Evolutionary conservation across 1,140 invertebrate species (phyloP).

Genomic region (Bactericera cockerelli): DNA sequence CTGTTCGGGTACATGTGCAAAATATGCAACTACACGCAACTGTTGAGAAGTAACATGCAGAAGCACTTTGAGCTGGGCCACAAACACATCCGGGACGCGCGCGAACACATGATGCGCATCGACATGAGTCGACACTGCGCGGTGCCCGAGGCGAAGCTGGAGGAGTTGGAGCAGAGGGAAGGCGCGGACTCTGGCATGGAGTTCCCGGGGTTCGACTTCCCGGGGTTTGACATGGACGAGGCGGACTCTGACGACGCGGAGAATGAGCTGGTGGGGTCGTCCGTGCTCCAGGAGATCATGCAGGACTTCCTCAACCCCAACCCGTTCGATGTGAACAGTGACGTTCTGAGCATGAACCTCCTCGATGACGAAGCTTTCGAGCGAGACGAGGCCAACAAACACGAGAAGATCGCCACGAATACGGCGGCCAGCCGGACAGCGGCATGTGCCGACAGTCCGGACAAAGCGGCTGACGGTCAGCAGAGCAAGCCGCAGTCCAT

Average conservation of each 20-base stretch:
- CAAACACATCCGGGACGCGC: background rate
- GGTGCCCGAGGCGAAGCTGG: too few species aligned
- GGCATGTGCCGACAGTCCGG: too few species aligned
- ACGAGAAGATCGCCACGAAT: too few species aligned
- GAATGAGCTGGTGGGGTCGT: background rate
- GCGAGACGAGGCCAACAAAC: background rate
- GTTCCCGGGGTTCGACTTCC: background rate
- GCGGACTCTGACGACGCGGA: background rate
- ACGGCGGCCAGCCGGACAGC: too few species aligned
- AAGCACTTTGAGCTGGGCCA: background rate
- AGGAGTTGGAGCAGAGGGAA: too few species aligned
- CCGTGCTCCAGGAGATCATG: background rate
- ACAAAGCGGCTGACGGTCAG: too few species aligned
- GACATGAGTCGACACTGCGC: background rate
- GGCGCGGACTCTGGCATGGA: too few species aligned
- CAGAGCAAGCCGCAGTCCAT: too few species aligned
- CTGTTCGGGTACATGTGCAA: conserved; percentile 1
- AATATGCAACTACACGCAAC: background rate
- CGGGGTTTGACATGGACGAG: background rate
- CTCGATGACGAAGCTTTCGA: background rate
- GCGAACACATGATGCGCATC: background rate
- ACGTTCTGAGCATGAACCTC: background rate
- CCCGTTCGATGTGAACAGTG: background rate
- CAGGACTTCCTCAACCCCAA: background rate
- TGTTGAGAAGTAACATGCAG: background rate